A percentile compares a stretch with the other conserved stretches of the same genome.
phyloP scores from a whole-genome alignment of 2,888 invertebrate species.

The Heliconius cydno region DNA sequence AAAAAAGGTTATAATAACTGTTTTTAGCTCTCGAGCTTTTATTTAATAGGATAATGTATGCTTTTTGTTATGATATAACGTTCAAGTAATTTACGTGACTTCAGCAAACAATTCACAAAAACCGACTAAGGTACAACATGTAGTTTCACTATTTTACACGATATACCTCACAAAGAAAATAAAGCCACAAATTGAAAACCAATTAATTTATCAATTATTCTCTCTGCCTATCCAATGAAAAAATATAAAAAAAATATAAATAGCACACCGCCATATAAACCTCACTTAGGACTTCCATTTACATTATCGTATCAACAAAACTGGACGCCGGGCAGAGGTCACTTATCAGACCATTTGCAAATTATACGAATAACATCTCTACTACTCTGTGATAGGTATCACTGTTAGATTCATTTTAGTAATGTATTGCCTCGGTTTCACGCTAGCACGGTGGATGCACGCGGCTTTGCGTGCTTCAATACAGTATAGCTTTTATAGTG shows the following conservation, averaged over 20 bases:
- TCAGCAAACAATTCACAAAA: no score
- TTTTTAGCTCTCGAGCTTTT: no score
- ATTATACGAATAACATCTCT: conserved; percentile 41
- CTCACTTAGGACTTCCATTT: conserved; percentile 43
- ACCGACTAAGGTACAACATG: no score
- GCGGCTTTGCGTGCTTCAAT: conserved; percentile 6
- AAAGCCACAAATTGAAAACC: no score
- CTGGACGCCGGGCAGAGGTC: conserved; percentile 50
- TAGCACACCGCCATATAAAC: conserved; percentile 44
- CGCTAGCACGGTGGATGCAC: background rate
- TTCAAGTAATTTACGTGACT: no score
- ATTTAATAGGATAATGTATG: no score
- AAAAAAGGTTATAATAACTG: no score
- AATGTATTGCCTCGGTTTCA: conserved; percentile 32
- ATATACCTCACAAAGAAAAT: no score
- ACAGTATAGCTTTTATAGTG: conserved; percentile 16
- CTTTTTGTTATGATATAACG: no score
- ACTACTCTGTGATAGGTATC: conserved; percentile 37
- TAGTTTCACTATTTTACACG: no score
- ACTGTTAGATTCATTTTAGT: conserved; percentile 37
- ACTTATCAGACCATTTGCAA: conserved; percentile 46
- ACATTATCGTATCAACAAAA: conserved; percentile 49
- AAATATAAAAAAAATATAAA: background rate
- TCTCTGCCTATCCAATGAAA: background rate
- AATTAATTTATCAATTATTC: no score